Conservation (phyloP, 2,113 vertebrate species). For the Gallinago undulata region DNA sequence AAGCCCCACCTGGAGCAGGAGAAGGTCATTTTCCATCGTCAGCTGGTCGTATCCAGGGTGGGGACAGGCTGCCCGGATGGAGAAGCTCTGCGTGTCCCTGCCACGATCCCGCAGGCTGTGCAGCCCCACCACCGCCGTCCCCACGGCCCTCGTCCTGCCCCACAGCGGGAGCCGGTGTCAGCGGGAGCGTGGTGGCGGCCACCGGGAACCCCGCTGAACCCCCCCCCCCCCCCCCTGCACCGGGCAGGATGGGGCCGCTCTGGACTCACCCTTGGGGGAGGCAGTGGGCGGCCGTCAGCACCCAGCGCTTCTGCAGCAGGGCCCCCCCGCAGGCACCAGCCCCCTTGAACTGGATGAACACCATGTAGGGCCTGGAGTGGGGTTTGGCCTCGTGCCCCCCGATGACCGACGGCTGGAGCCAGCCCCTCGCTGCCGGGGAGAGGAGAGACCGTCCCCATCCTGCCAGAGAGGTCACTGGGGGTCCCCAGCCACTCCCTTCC, state of each 20-base stretch:
- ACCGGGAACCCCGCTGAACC: fast-evolving
- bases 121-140: background rate
- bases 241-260: background rate
- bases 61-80: background rate
- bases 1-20: slow-evolving; percentile 26
- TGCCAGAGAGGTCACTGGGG: background rate
- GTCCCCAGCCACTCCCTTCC: background rate
- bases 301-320: slow-evolving; percentile 28
- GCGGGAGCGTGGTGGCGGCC: fast-evolving
- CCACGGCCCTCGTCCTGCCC: fast-evolving
- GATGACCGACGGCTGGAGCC: slow-evolving; percentile 48
- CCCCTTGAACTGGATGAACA: background rate
- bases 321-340: background rate
- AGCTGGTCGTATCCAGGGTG: fast-evolving
- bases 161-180: fast-evolving
- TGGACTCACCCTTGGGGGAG: fast-evolving
- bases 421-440: background rate
- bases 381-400: slow-evolving; percentile 61
- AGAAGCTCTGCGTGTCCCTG: background rate
- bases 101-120: fast-evolving
- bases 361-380: slow-evolving; percentile 81
- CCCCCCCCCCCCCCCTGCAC: background rate
- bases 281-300: slow-evolving; percentile 67
- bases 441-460: fast-evolving
- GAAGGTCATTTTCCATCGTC: background rate